These are phyloP conservation scores for Pipistrellus pipistrellus DNA, from an alignment of 2,797 vertebrate species.

Conservation along the genomic window DNA sequence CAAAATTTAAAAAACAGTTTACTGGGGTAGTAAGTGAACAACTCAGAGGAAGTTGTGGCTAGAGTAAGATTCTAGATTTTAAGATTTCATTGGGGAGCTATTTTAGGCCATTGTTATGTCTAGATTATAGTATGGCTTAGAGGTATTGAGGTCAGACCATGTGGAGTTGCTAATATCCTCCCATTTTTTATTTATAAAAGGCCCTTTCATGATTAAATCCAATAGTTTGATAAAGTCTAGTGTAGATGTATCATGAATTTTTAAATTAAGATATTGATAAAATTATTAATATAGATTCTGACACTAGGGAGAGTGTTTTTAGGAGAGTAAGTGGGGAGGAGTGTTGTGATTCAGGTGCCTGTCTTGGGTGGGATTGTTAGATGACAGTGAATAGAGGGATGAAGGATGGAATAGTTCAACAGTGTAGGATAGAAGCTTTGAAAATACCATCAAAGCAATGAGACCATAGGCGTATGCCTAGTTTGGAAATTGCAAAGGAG, in stretches of 20 bases:
- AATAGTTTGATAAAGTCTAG: conserved; percentile 37
- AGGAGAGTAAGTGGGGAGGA: not conserved
- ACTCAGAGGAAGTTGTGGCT: not conserved
- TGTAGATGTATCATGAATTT: not conserved
- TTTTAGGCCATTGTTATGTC: not conserved
- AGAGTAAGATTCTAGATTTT: not conserved
- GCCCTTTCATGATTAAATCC: not conserved
- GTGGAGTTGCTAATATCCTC: not conserved
- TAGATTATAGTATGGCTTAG: not conserved
- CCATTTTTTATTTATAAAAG: not conserved
- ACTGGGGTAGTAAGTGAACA: not conserved
- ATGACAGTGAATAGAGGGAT: not conserved
- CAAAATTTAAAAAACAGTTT: not conserved
- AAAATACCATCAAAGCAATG: not conserved
- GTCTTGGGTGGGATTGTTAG: not conserved
- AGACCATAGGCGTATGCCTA: not conserved
- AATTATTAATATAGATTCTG: not conserved
- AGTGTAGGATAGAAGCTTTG: not conserved
- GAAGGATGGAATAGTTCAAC: not conserved
- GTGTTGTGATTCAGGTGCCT: not conserved
- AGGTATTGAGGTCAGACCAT: not conserved
- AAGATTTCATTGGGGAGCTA: not conserved
- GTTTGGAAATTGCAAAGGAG: not conserved
- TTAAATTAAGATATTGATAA: not conserved
- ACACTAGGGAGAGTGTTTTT: not conserved